Percentiles rank a stretch among this genome's conserved stretches.
Conservation (phyloP, 2,113 vertebrate genomes). For the Diadophis punctatus region DNA sequence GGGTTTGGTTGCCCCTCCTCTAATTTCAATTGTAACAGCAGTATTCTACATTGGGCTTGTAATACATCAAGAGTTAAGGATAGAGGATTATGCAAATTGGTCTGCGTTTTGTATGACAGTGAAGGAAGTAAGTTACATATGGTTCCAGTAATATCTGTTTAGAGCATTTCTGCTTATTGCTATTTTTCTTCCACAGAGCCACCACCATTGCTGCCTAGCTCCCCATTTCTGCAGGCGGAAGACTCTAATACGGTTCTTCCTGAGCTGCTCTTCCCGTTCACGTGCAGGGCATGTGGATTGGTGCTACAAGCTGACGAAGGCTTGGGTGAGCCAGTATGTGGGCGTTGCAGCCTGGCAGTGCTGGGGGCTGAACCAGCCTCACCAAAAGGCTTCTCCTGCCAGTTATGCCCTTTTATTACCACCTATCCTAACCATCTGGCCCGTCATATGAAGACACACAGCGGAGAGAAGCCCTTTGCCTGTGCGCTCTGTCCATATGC, state of each 20-base stretch:
- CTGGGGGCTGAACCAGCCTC: conserved; percentile 79
- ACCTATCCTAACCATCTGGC: conserved; percentile 97
- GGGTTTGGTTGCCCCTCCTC: neutral
- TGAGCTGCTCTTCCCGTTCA: conserved; percentile 86
- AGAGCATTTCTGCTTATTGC: conserved; percentile 14
- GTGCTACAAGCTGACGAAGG: conserved; percentile 87
- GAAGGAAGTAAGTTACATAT: neutral
- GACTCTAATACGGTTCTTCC: conserved; percentile 69
- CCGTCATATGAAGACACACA: conserved; percentile 97
- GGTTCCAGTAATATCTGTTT: neutral
- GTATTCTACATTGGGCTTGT: neutral
- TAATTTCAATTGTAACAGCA: neutral
- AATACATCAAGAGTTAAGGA: neutral
- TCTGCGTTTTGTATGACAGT: neutral
- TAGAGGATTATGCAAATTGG: neutral
- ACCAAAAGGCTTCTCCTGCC: conserved; percentile 87
- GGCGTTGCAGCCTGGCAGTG: conserved; percentile 83
- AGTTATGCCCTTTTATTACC: conserved; percentile 90
- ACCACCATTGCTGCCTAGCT: conserved; percentile 68
- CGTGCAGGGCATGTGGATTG: conserved; percentile 86
- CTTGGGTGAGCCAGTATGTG: conserved; percentile 79
- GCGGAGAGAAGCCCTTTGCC: conserved; percentile 94
- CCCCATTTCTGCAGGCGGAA: conserved; percentile 66
- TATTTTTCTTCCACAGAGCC: conserved; percentile 34
- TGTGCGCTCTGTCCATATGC: conserved; percentile 93